Evolutionary conservation across 2,113 vertebrate genomes (phyloP).

Genomic region (Tetraodon nigroviridis): DNA sequence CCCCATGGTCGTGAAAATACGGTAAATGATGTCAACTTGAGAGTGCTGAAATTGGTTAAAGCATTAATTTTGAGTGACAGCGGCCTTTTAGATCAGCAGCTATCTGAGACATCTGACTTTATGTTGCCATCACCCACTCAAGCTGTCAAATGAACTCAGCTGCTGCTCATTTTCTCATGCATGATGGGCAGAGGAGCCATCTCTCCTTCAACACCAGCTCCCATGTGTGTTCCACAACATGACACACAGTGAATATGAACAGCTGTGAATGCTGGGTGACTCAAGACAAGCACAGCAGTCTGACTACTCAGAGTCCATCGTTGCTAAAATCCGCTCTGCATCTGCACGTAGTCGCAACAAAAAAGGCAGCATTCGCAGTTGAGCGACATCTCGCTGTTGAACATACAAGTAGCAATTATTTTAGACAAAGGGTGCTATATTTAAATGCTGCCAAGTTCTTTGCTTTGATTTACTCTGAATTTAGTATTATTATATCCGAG

Average conservation of each 20-base stretch:
- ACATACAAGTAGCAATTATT: constrained; percentile 55
- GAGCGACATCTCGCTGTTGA: constrained; percentile 42
- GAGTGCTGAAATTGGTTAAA: constrained; percentile 8
- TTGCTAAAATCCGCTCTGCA: constrained; percentile 14
- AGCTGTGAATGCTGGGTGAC: background rate
- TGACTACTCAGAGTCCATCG: too few species aligned
- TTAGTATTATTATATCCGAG: background rate
- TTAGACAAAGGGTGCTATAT: constrained; percentile 52
- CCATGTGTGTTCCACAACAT: background rate
- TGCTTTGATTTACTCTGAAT: constrained; percentile 19
- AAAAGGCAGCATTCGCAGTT: constrained; percentile 39
- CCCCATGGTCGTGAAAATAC: too few species aligned
- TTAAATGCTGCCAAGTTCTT: constrained; percentile 45
- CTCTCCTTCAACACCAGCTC: background rate
- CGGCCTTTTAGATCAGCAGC: constrained; percentile 15
- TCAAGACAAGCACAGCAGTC: background rate
- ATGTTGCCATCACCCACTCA: constrained; percentile 24
- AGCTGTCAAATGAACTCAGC: constrained; percentile 41
- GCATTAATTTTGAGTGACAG: constrained; percentile 31
- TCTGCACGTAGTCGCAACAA: constrained; percentile 23
- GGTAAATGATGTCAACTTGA: constrained; percentile 18
- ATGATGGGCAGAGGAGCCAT: constrained; percentile 3
- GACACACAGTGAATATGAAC: background rate
- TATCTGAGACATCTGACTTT: constrained; percentile 13
- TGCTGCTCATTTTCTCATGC: constrained; percentile 23